Evolutionary conservation across 2,888 invertebrate species (phyloP), one percentile per base, ranked within the genome.

Genomic region (Synanthedon andrenaeformis): DNA sequence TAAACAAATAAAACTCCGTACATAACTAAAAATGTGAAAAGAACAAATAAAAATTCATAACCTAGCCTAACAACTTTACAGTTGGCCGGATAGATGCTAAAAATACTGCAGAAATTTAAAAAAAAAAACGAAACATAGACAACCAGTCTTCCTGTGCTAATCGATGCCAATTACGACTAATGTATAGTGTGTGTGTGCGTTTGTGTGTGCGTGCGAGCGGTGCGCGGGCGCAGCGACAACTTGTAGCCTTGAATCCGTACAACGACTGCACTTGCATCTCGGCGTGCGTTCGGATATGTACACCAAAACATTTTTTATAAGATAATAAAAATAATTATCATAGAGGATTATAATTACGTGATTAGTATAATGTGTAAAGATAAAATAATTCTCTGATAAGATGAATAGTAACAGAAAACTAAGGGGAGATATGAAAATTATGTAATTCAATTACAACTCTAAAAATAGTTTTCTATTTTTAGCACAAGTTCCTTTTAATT

Each of bases 141-240:
- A 35, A 35, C 62, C 76, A 75, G 79, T 79, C 81, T 84, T 85
- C 83, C 83, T 79, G 81, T 80, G 84, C 80, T 85, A 84, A 85
- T 85, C 82, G 84, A 76, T 76, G 78, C 75, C 82, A 83, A 82
- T 83, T 82, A 82, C 78, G 69, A 62, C 65, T 70, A 69, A 59
- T 60, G 52, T 54, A 49, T n/a, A 13, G 64, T 58, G 58, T 59
- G 57, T 57, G 59, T 55, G 57, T 49, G 62, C 59, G 58, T 58
- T 12, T 59, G 61, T 52, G 61, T 55, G 62, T 56, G 65, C 54
- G 72, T 62, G 73, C 63, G 56, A 56, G 65, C 65, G 68, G 50
- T 53, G 53, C 51, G 23, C 49, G 51, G 51, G 50, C 42, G 49
- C 52, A 59, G 62, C 62, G 60, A 63, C 61, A 72, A 69, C 74